Percentiles rank a stretch among this genome's conserved stretches.
Evolutionary conservation across 2,797 vertebrate genomes (phyloP).

Genomic region (Sebastes alutus): DNA sequence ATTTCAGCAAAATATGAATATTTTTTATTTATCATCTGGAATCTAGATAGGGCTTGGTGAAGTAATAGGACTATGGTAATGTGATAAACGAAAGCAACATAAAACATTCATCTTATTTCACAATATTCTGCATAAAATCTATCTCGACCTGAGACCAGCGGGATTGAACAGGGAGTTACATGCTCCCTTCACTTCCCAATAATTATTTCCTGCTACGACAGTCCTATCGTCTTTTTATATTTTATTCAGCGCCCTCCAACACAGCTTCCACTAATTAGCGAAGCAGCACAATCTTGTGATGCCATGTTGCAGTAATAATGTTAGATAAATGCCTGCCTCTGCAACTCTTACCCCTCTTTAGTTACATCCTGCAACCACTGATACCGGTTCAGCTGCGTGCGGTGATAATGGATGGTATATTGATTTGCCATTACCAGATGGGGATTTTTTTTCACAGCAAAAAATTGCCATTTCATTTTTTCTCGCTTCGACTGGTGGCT

Average conservation of each 20-base stretch:
- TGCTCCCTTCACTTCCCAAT: neutral
- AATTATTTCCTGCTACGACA: neutral
- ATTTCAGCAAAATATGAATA: neutral
- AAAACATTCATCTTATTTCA: constrained; percentile 1
- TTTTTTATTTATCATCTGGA: neutral
- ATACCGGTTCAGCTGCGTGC: neutral
- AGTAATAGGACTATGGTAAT: neutral
- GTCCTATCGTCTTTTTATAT: neutral
- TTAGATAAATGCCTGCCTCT: constrained; percentile 15
- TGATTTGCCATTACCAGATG: constrained; percentile 31
- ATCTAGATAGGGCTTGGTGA: neutral
- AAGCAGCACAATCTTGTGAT: constrained; percentile 2
- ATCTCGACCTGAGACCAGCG: neutral
- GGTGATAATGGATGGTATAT: constrained; percentile 13
- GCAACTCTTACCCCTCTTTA: neutral
- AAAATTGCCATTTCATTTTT: constrained; percentile 25
- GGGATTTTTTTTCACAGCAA: constrained; percentile 7
- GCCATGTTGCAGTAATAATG: constrained; percentile 4
- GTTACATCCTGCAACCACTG: neutral
- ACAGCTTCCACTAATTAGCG: constrained; percentile 7
- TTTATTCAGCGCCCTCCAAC: constrained; percentile 14
- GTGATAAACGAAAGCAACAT: neutral
- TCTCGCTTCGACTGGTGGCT: neutral
- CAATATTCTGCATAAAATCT: neutral
- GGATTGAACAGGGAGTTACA: constrained; percentile 13